Evolutionary conservation across 2,113 vertebrate genomes (phyloP), one percentile per base, ranked within the genome.

Genomic region (Loxodonta africana): DNA sequence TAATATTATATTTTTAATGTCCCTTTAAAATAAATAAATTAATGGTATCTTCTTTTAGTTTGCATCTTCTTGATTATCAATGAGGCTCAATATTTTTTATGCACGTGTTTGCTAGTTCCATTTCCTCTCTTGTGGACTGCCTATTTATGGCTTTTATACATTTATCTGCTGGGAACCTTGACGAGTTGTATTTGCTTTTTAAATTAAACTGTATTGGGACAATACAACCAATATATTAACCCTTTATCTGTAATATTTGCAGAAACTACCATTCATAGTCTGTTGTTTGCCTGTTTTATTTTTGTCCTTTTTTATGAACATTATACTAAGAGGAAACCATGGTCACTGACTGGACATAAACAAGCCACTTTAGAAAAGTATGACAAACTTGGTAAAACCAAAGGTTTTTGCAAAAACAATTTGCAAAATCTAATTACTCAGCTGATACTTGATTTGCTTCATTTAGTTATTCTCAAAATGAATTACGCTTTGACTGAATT

Each of bases 11-110:
- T 84, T 84, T 94, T 94, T 71, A 93, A 91, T 77, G 74, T 83
- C 57, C 85, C 37, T 88, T 96, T 76, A 44, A 96, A 94, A 73
- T 69, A 96, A 95, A 57, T 57, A 94, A 91, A 94, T 91, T 73
- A 95, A 86, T 74, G 20, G 21, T 33, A 28, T 7, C 8, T 93
- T 83, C 5, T 74, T 94, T 77, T 83, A 80, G 15, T 86, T 65
- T 91, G 11, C 6, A 95, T 86, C 89, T 91, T 44, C 25, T 84
- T 90, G 76, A 74, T 91, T 88, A 93, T 89, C 89, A 94, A 8
- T 67, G 57, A 97, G 30, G 71, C 20, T 69, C 26, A 94, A 78
- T 92, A 46, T 60, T 65, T 94, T 91, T 65, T 96, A 23, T 90
- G 41, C 10, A 82, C n/a, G 3, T 33, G 21, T 83, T 94, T 90